A percentile compares a stretch with the other conserved stretches of the same genome.
phyloP scores from a whole-genome alignment of 1,140 invertebrate species.

The Drosophila nigrodunni region DNA sequence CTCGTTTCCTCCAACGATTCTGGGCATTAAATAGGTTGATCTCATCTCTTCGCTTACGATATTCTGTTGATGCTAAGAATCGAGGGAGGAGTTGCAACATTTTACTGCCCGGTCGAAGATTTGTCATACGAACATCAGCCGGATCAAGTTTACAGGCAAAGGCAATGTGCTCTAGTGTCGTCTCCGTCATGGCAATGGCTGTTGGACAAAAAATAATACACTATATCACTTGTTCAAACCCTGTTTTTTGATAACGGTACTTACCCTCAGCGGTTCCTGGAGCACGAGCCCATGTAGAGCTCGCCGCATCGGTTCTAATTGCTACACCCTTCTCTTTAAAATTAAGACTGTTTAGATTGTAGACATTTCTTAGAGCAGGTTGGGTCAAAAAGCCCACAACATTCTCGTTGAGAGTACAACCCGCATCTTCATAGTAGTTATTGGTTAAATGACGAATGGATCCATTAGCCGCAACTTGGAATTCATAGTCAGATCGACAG shows the following conservation, averaged over 20 bases:
- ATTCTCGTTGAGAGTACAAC: slow-evolving; percentile 87
- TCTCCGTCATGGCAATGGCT: slow-evolving; percentile 88
- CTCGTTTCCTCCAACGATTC: slow-evolving; percentile 90
- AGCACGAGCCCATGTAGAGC: slow-evolving; percentile 87
- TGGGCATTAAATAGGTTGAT: slow-evolving; percentile 87
- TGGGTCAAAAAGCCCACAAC: slow-evolving; percentile 76
- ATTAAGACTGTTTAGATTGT: slow-evolving; percentile 85
- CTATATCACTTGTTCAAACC: background rate
- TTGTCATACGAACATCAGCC: slow-evolving; percentile 87
- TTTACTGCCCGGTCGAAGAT: slow-evolving; percentile 85
- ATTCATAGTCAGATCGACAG: slow-evolving; percentile 85
- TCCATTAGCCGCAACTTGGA: slow-evolving; percentile 88
- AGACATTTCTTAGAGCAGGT: slow-evolving; percentile 86
- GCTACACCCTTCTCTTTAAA: slow-evolving; percentile 86
- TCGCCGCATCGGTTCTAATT: slow-evolving; percentile 87
- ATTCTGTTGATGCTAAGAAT: slow-evolving; percentile 84
- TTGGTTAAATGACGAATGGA: slow-evolving; percentile 88
- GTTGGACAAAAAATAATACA: slow-evolving; percentile 40
- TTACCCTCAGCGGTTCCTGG: slow-evolving; percentile 88
- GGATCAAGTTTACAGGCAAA: slow-evolving; percentile 88
- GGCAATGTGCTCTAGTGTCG: slow-evolving; percentile 92
- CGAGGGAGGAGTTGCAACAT: slow-evolving; percentile 79
- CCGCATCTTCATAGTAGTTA: slow-evolving; percentile 88
- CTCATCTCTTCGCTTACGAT: slow-evolving; percentile 85
- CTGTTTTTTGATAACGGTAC: slow-evolving; percentile 84